These are phyloP conservation scores for Junonia oenone DNA, from an alignment of 2,888 invertebrate species.

Conservation along the genomic window DNA sequence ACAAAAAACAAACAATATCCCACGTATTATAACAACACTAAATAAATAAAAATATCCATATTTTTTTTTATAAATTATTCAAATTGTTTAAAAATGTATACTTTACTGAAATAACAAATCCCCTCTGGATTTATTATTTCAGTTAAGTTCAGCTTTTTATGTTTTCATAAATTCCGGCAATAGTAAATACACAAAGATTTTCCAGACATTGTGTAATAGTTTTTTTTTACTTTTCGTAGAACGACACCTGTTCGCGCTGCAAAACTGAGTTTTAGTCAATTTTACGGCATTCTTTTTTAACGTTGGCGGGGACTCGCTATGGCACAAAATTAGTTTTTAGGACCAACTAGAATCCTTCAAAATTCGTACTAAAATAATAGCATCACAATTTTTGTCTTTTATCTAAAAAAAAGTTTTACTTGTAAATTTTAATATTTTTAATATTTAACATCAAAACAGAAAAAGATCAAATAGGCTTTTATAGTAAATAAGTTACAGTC, in stretches of 20 bases:
- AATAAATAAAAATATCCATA: no score
- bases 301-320: constrained; percentile 25
- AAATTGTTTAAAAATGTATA: no score
- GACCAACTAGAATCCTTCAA: not conserved
- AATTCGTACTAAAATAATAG: not conserved
- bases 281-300: constrained; percentile 24
- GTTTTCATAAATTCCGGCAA: not conserved
- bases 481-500: no score
- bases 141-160: no score
- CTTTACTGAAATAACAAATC: no score
- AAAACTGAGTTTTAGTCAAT: constrained; percentile 26
- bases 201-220: not conserved
- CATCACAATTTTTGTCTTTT: no score
- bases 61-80: no score
- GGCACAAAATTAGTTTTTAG: constrained; percentile 21
- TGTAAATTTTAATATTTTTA: no score
- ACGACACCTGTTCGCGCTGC: constrained; percentile 28
- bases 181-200: not conserved
- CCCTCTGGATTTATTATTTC: not conserved
- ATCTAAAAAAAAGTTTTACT: no score
- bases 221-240: constrained; percentile 24
- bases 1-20: not conserved
- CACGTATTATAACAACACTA: not conserved
- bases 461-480: no score
- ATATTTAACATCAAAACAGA: no score